A percentile compares a stretch with the other conserved stretches of the same genome.
phyloP scores from a whole-genome alignment of 1,140 invertebrate species.

The Drosophila quadrilineata region DNA sequence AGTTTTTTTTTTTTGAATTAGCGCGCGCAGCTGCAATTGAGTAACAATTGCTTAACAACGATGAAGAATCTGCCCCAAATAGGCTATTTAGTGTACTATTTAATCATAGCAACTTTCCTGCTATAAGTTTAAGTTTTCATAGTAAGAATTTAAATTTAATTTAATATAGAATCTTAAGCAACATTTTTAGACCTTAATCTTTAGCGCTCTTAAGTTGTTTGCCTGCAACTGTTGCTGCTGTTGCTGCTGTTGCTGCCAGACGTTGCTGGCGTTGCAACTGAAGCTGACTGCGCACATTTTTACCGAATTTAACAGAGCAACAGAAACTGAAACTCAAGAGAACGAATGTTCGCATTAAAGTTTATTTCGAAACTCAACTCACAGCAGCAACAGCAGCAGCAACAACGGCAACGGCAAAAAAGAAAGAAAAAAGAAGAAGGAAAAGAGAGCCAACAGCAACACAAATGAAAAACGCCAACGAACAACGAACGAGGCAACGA shows the following conservation, averaged over 20 bases:
- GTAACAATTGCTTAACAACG: constrained; percentile 9
- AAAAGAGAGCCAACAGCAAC: constrained; percentile 48
- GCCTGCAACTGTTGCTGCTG: not conserved
- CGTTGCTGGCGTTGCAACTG: constrained; percentile 4
- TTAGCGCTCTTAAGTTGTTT: too few species aligned
- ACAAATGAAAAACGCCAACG: constrained; percentile 59
- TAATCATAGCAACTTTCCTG: too few species aligned
- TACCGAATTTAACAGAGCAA: constrained; percentile 71
- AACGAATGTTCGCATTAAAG: constrained; percentile 75
- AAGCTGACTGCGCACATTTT: constrained; percentile 72
- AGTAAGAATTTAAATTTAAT: too few species aligned
- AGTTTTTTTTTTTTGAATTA: constrained; percentile 48
- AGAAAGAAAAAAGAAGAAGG: constrained; percentile 5
- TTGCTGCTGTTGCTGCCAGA: not conserved
- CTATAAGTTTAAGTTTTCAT: too few species aligned
- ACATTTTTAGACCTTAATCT: too few species aligned
- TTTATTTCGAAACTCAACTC: constrained; percentile 74
- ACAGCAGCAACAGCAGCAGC: constrained; percentile 23
- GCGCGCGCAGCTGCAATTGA: constrained; percentile 36
- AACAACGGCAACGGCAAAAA: constrained; percentile 13
- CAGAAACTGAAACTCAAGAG: constrained; percentile 66
- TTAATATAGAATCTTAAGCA: not conserved
- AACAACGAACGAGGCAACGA: constrained; percentile 52
- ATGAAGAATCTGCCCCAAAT: too few species aligned
- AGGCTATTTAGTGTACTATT: too few species aligned